Evolutionary conservation across 2,888 invertebrate species (phyloP).

Genomic region (Asteroscopus sphinx): DNA sequence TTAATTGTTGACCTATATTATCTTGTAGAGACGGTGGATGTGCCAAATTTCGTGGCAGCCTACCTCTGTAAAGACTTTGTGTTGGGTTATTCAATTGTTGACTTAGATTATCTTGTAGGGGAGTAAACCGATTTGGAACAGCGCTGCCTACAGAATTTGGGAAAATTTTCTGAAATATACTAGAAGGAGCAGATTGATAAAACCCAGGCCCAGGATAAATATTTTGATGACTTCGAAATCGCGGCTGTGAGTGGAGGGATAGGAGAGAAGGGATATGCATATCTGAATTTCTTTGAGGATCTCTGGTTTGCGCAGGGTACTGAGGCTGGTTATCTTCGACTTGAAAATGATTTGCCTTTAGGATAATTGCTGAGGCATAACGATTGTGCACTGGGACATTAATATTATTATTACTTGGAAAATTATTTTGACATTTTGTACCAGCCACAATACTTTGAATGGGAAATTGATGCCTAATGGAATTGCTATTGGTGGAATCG

Average conservation of each 20-base stretch:
- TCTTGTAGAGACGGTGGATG: background rate
- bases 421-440: background rate
- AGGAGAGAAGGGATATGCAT: conserved; percentile 2
- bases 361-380: conserved; percentile 23
- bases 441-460: background rate
- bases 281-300: background rate
- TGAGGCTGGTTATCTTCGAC: background rate
- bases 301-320: background rate
- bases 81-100: conserved; percentile 9
- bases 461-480: background rate
- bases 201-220: conserved; percentile 7
- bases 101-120: background rate
- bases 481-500: background rate
- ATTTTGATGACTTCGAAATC: conserved; percentile 1
- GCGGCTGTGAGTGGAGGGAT: conserved; percentile 9
- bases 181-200: conserved; percentile 20
- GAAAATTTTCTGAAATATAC: conserved; percentile 3
- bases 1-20: too few relatives aligned
- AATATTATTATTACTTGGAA: conserved; percentile 1
- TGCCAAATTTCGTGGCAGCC: conserved; percentile 18
- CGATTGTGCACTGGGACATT: conserved; percentile 17
- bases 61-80: conserved; percentile 11
- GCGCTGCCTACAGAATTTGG: conserved; percentile 6
- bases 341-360: conserved; percentile 21
- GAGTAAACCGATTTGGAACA: conserved; percentile 1